Percentiles rank a stretch among this genome's conserved stretches.
Evolutionary conservation across 2,113 vertebrate species (phyloP).

Genomic region (Colius striatus): DNA sequence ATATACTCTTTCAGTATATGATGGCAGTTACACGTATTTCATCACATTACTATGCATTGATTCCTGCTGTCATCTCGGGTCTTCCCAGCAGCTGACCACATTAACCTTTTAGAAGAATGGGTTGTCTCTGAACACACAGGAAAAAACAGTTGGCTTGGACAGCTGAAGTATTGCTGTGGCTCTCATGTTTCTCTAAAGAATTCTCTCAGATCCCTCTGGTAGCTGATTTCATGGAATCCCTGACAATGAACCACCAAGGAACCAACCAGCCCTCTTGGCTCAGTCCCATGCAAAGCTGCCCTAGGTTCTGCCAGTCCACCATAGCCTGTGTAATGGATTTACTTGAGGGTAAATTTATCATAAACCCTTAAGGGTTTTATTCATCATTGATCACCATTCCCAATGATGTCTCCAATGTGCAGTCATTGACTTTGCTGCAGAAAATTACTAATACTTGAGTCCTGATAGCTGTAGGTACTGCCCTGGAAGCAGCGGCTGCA

Average conservation of each 20-base stretch:
- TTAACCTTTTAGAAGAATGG: not conserved
- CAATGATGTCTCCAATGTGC: not conserved
- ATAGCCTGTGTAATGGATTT: not conserved
- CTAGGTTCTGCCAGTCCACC: not conserved
- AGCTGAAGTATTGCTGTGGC: not conserved
- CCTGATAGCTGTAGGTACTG: not conserved
- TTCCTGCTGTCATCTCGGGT: not conserved
- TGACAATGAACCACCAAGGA: not conserved
- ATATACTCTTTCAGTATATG: not conserved
- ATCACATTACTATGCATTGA: not conserved
- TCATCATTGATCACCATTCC: not conserved
- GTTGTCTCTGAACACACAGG: not conserved
- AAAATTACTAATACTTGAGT: not conserved
- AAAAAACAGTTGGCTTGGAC: not conserved
- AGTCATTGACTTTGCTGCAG: conserved; percentile 7
- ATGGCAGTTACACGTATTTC: not conserved
- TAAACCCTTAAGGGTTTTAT: not conserved
- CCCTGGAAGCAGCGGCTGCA: not conserved
- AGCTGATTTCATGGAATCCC: not conserved
- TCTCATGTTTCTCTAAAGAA: not conserved
- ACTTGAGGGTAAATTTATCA: not conserved
- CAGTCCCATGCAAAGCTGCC: not conserved
- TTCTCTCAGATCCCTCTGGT: not conserved
- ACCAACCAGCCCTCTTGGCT: not conserved
- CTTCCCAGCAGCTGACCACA: not conserved